Conservation (phyloP, 1,140 invertebrate genomes). For the Tyrophagus putrescentiae region DNA sequence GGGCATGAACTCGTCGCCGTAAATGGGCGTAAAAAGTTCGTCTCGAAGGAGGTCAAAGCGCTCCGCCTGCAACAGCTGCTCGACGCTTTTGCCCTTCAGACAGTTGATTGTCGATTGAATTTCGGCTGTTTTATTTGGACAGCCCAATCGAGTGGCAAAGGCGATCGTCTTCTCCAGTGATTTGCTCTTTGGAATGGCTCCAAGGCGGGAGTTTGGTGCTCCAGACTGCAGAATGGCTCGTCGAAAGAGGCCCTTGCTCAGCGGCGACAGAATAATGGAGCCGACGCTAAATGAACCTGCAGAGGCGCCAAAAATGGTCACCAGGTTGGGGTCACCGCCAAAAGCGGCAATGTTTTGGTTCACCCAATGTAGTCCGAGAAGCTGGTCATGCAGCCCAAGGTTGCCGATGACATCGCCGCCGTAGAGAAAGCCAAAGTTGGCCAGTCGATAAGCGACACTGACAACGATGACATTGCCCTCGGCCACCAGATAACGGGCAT, state of each 20-base stretch:
- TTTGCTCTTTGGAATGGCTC: neutral
- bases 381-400: constrained; percentile 47
- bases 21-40: neutral
- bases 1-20: neutral
- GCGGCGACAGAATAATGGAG: constrained; percentile 76
- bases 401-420: constrained; percentile 73
- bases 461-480: constrained; percentile 31
- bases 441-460: constrained; percentile 42
- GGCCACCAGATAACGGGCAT: constrained; percentile 31
- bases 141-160: neutral
- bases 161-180: neutral
- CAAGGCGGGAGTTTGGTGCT: neutral
- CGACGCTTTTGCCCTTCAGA: neutral
- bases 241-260: constrained; percentile 33
- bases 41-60: neutral
- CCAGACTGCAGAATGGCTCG: neutral
- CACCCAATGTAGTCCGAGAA: constrained; percentile 57
- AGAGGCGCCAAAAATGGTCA: constrained; percentile 89
- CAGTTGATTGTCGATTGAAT: neutral
- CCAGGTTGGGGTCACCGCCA: constrained; percentile 81
- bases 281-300: constrained; percentile 85
- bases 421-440: constrained; percentile 77
- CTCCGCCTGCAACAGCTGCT: neutral
- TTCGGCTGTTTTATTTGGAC: neutral
- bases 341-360: constrained; percentile 80